Conservation (phyloP, 2,113 vertebrate species). For the Emydocephalus ijimae region DNA sequence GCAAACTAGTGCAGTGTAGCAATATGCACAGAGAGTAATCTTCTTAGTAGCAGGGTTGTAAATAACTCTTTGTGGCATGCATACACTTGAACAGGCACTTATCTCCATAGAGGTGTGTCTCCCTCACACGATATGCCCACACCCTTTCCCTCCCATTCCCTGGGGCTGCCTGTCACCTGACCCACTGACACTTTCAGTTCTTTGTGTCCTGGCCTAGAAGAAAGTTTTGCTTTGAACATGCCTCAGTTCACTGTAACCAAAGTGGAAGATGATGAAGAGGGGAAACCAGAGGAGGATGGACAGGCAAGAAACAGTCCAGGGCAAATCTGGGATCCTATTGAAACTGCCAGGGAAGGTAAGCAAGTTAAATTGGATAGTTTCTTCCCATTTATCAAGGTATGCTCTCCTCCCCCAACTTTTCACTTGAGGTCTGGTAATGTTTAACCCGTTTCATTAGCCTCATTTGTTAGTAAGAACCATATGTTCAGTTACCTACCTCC, state of each 20-base stretch:
- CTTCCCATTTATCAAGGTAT: not conserved
- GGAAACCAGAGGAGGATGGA: constrained; percentile 8
- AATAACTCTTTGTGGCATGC: constrained; percentile 3
- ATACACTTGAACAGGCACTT: not conserved
- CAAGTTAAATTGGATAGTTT: not conserved
- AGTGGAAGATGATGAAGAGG: constrained; percentile 61
- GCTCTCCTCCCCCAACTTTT: not conserved
- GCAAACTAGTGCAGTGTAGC: not conserved
- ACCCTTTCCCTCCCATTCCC: constrained; percentile 35
- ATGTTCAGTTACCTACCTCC: not conserved
- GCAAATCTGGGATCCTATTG: constrained; percentile 30
- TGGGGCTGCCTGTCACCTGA: constrained; percentile 52
- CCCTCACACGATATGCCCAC: not conserved
- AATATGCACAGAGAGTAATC: constrained; percentile 45
- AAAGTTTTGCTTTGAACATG: constrained; percentile 44
- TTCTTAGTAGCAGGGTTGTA: constrained; percentile 39
- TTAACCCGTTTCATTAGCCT: not conserved
- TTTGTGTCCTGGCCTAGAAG: not conserved
- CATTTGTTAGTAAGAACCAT: not conserved
- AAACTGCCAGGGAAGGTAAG: constrained; percentile 23
- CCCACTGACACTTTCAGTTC: constrained; percentile 40
- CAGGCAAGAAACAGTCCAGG: constrained; percentile 1
- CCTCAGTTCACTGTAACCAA: constrained; percentile 70
- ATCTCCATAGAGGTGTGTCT: constrained; percentile 48
- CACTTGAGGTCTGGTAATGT: not conserved